Conservation (phyloP, 2,888 invertebrate genomes). For the Marronus borbonicus region DNA sequence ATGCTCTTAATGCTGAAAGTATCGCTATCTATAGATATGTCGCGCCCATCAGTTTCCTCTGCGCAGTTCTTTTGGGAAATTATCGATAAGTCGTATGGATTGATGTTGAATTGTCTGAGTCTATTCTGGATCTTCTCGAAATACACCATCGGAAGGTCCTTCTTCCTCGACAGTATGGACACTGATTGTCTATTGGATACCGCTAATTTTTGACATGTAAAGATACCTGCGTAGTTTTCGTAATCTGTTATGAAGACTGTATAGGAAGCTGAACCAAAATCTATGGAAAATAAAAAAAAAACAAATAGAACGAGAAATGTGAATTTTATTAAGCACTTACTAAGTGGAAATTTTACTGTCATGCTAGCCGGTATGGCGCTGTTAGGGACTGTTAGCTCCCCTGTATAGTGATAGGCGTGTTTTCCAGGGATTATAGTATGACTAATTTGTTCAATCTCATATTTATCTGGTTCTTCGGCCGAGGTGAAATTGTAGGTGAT, state of each 20-base stretch:
- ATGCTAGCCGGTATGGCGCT: conserved; percentile 79
- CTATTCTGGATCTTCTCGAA: conserved; percentile 81
- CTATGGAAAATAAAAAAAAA: conserved; percentile 67
- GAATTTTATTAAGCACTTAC: conserved; percentile 73
- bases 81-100: conserved; percentile 83
- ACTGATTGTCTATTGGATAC: conserved; percentile 85
- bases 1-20: conserved; percentile 84
- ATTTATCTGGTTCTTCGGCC: conserved; percentile 79
- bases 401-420: conserved; percentile 86
- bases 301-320: neutral
- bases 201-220: conserved; percentile 84
- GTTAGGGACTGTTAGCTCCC: conserved; percentile 78
- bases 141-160: conserved; percentile 80
- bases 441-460: conserved; percentile 80
- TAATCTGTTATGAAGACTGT: conserved; percentile 85
- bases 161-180: conserved; percentile 84
- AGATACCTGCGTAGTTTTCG: conserved; percentile 81
- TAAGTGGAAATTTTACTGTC: conserved; percentile 84
- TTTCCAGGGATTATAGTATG: conserved; percentile 80
- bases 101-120: conserved; percentile 78
- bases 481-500: conserved; percentile 85
- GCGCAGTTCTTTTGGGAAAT: conserved; percentile 81
- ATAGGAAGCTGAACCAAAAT: conserved; percentile 83
- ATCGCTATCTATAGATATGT: conserved; percentile 82
- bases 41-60: conserved; percentile 74